Evolutionary conservation across 2,113 vertebrate genomes (phyloP), one percentile per base, ranked within the genome.

Genomic region (Herpetotheres cachinnans): DNA sequence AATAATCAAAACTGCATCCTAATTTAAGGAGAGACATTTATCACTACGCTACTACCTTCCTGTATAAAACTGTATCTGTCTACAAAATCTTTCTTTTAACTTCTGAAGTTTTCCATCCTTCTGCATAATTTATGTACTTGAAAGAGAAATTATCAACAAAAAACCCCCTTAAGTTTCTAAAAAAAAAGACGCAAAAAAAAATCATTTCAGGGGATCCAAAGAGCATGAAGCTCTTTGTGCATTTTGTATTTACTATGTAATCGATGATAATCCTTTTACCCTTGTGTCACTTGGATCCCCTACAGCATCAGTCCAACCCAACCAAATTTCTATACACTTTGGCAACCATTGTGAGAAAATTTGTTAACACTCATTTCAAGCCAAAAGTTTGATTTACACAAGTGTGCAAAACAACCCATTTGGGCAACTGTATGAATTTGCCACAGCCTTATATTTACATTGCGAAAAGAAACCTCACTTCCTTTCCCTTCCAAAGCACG

Each of bases 141-240:
- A 70, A 88, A 76, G n/a, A 52, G 6, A 72, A 50, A 54, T 29
- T 7, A 82, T 29, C 5, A 56, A 26, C 2, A 63, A 55, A 50
- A 50, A 46, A 3, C 1, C 0, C 3, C 4, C 18, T 47, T 40
- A 32, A 9, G 16, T 42, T 79, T 25, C 19, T 34, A 7, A 42
- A 56, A 16, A 42, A 80, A 49, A 55, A 10, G 5, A 20, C 9
- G 7, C 67, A 76, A 44, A 71, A 76, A 44, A 69, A 56, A 63
- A 38, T 25, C 0, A 22, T 19, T 65, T 40, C 42, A 65, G 18
- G 32, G 74, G 11, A 92, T 47, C 4, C 26, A 72, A 85, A 58
- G 13, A 56, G 3, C 4, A 1, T 34, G 9, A 47, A 83, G 4
- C 4, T 69, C 24, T 58, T 65, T 50, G 27, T 62, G 5, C 7